Evolutionary conservation across 2,797 vertebrate genomes (phyloP), one percentile per base, ranked within the genome.

Genomic region (Clarias laeviceps): DNA sequence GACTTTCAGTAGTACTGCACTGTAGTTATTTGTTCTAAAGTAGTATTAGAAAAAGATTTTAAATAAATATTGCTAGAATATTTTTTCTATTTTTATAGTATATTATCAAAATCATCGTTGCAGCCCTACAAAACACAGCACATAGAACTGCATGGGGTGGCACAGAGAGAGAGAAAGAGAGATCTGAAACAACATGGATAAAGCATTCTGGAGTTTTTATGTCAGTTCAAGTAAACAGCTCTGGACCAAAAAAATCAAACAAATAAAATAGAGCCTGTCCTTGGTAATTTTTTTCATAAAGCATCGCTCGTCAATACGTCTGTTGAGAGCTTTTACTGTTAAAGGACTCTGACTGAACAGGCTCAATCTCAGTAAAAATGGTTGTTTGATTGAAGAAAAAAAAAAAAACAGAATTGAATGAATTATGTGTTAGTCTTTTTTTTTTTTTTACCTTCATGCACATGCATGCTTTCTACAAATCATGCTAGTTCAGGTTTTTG

Each of bases 121-220:
- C 76, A 79, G 76, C 76, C 76, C 76, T 79, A 9, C 40, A 37
- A 79, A 9, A 12, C 76, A 79, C 57, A 78, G 29, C 56, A 78
- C 76, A 37, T 15, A 7, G 2, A 61, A 78, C 11, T 2, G 37
- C 76, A 62, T 37, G 76, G 57, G 76, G 76, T 40, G 76, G n/a
- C 9, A 14, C 15, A 59, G 32, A 37, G 56, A 15, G 34, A 1
- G 11, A 24, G 56, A 15, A 6, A 1, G 20, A 79, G 76, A 24
- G 2, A 61, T 40, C 57, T 40, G 57, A 17, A 40, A 15, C 27
- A 11, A 32, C 27, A 11, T 27, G 20, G 74, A 59, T 59, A 24
- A 59, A 7, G 32, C 11, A 17, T 61, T 61, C 54, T 61, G 74
- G 54, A 59, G 17, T 50, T 40, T 50, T 73, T 56, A 3, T 1